Evolutionary conservation across 2,888 invertebrate species (phyloP), one percentile per base, ranked within the genome.

Genomic region (Ectobius pallidus): DNA sequence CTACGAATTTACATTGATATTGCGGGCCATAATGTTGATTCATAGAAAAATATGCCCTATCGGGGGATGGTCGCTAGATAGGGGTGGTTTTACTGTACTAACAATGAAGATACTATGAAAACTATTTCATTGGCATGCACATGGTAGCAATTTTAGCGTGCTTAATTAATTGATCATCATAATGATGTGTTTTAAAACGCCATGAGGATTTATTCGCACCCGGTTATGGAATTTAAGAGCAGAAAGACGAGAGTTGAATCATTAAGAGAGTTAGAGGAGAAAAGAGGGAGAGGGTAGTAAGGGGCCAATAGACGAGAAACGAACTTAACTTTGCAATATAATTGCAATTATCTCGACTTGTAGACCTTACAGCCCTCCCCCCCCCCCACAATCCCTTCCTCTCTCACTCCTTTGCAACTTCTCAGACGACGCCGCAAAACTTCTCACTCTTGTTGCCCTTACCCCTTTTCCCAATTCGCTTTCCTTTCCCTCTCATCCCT

Each of bases 311-410:
- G n/a, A n/a, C 9, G 65, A 65, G 65, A 25, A n/a, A 27, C 65
- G 20, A 65, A 65, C 65, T 65, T 46, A 44, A 65, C 65, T 65
- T 65, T 65, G 65, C 65, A 46, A 65, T 65, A 46, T 65, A 65
- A 46, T 65, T 46, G 65, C 65, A 65, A 65, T 65, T 65, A 65
- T 42, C 44, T 27, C 46, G 27, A 65, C 44, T 65, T 65, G 58
- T 58, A 58, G 58, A 58, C 58, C 58, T 58, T 22, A 25, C 25
- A 0, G 1, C 18, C 65, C 25, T 32, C 16, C 18, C 46, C n/a
- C 18, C n/a, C 22, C 25, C 16, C 11, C 18, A 3, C 16, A 9
- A 22, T 27, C n/a, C 16, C 11, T 39, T 30, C n/a, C 18, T 30
- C n/a, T 46, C 27, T 25, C 30, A n/a, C 46, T 34, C 34, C 11